A percentile compares a stretch with the other conserved stretches of the same genome.
Conservation (phyloP, 1,140 invertebrate species). For the Neodiprion lecontei region DNA sequence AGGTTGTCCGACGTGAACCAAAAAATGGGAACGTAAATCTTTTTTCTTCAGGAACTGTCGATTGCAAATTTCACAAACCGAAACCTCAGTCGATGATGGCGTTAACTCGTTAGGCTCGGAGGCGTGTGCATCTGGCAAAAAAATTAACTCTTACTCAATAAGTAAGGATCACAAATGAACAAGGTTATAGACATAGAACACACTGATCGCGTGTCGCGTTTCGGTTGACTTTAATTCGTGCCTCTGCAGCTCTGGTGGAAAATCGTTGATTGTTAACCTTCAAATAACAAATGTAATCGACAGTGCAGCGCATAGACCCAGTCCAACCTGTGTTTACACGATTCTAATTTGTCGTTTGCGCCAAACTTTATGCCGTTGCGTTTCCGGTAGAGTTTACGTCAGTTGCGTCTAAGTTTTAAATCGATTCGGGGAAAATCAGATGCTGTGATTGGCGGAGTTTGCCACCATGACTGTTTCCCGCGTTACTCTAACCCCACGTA, state of each 20-base stretch:
- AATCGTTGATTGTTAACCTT: no score
- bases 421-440: neutral
- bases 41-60: conserved; percentile 49
- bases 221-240: no score
- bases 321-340: no score
- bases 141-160: conserved; percentile 8
- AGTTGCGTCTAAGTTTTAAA: neutral
- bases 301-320: no score
- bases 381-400: no score
- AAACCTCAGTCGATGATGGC: neutral
- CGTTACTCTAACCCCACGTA: conserved; percentile 8
- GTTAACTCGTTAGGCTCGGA: neutral
- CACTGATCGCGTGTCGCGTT: no score
- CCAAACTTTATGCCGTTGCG: neutral
- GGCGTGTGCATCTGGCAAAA: conserved; percentile 4
- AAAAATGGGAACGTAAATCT: conserved; percentile 48
- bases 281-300: no score
- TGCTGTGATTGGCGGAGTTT: neutral
- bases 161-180: no score
- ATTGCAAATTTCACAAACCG: conserved; percentile 54
- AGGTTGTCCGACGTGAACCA: conserved; percentile 50
- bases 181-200: no score
- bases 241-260: no score
- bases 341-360: neutral
- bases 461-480: neutral